Percentiles rank a stretch among this genome's conserved stretches.
phyloP scores from a whole-genome alignment of 35 echinoderm and acorn worm species.

The Stichopus chloronotus region DNA sequence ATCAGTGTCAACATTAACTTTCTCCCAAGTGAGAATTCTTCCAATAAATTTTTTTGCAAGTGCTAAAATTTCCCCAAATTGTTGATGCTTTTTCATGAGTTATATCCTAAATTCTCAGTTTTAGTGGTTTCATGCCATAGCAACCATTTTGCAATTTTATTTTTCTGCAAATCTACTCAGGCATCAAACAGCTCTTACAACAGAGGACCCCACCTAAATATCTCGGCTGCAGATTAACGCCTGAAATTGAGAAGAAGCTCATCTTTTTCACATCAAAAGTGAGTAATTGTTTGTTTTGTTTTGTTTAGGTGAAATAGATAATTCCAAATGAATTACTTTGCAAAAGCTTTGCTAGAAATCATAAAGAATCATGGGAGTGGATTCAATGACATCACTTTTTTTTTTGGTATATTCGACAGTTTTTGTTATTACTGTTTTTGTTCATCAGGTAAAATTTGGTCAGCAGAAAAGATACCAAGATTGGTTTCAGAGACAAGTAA shows the following conservation, averaged over 20 bases:
- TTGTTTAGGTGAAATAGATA: background rate
- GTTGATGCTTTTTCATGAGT: no score
- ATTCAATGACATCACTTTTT: background rate
- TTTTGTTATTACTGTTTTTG: background rate
- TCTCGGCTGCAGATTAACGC: conserved; percentile 84
- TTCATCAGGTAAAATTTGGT: conserved; percentile 91
- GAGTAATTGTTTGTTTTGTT: background rate
- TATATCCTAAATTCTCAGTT: no score
- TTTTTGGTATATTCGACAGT: background rate
- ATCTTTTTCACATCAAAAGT: conserved; percentile 98
- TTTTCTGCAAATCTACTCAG: conserved; percentile 38
- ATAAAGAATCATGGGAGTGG: background rate
- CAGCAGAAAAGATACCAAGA: conserved; percentile 99
- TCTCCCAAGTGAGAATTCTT: no score
- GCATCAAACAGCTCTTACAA: conserved; percentile 83
- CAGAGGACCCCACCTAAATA: conserved; percentile 95
- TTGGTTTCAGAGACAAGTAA: conserved; percentile 99
- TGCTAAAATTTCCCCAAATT: no score
- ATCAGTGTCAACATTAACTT: no score
- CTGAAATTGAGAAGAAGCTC: conserved; percentile 98
- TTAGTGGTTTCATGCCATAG: no score
- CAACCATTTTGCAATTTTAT: no score
- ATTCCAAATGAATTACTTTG: no score
- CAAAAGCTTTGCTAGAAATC: no score
- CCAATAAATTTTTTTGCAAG: no score